These are phyloP conservation scores for Pandemis cinnamomeana DNA, from an alignment of 2,888 invertebrate genomes.

Conservation along the genomic window DNA sequence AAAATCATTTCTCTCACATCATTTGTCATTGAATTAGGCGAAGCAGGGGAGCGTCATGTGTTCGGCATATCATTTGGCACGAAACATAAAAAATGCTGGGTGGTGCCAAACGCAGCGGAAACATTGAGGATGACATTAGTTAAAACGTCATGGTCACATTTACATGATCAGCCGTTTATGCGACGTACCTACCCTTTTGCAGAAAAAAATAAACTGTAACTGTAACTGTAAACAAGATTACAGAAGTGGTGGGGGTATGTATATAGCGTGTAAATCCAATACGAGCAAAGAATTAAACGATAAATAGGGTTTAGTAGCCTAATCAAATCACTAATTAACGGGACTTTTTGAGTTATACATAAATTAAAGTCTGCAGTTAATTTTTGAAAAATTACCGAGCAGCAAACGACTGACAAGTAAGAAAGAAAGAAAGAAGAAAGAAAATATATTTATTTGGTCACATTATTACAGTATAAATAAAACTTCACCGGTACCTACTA, in stretches of 20 bases:
- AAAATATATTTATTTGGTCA: too few species aligned
- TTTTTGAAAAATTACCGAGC: too few species aligned
- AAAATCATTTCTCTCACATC: constrained; percentile 49
- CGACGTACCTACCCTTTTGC: not conserved
- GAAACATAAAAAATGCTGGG: constrained; percentile 58
- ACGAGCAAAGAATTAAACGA: too few species aligned
- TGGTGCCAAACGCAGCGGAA: constrained; percentile 59
- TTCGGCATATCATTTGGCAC: constrained; percentile 59
- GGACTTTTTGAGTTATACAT: too few species aligned
- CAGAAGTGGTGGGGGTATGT: not conserved
- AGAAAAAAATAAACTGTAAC: not conserved
- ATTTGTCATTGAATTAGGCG: constrained; percentile 61
- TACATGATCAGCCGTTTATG: constrained; percentile 28
- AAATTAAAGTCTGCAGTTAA: too few species aligned
- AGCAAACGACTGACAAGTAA: too few species aligned
- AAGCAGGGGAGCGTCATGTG: constrained; percentile 57
- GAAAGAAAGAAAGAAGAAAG: too few species aligned
- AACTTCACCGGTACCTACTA: too few species aligned
- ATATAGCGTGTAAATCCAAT: too few species aligned
- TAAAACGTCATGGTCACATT: constrained; percentile 37
- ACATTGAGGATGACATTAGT: constrained; percentile 52
- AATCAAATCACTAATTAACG: too few species aligned
- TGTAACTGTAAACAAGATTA: not conserved
- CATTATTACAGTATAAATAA: too few species aligned
- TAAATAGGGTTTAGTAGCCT: too few species aligned